Evolutionary conservation across 2,797 vertebrate genomes (phyloP).

Genomic region (Crossoptilon crossoptilon): DNA sequence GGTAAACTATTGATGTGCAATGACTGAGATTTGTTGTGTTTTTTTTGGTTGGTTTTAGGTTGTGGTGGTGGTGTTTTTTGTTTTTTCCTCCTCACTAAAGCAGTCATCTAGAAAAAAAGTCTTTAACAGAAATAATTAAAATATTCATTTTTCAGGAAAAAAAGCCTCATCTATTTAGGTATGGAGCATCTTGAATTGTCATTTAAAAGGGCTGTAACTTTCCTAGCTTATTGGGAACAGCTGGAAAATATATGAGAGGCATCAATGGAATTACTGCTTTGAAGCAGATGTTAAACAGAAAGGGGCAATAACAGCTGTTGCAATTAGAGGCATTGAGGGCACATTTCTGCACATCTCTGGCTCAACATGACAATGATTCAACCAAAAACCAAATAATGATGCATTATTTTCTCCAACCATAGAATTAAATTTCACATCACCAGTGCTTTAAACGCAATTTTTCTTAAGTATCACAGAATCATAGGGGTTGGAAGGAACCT

Average conservation of each 20-base stretch:
- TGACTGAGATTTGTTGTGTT: background rate
- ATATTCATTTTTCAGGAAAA: background rate
- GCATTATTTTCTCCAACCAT: background rate
- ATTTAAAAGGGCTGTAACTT: constrained; percentile 67
- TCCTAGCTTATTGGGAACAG: constrained; percentile 69
- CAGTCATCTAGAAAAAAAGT: constrained; percentile 29
- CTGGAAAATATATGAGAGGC: constrained; percentile 53
- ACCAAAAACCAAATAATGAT: constrained; percentile 33
- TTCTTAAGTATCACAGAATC: background rate
- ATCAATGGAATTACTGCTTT: constrained; percentile 46
- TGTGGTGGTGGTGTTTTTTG: background rate
- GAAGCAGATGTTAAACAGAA: constrained; percentile 73
- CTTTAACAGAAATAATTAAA: constrained; percentile 32
- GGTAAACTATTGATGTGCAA: background rate
- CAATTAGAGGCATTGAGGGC: constrained; percentile 63
- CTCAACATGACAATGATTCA: constrained; percentile 48
- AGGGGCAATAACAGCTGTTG: constrained; percentile 44
- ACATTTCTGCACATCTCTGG: constrained; percentile 41
- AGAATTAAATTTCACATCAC: constrained; percentile 19
- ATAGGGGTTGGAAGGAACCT: too few species aligned
- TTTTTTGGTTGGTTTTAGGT: background rate
- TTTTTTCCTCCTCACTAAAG: background rate
- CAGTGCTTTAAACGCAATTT: background rate
- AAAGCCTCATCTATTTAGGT: background rate
- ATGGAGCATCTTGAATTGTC: constrained; percentile 55